phyloP scores from a whole-genome alignment of 2,888 invertebrate genomes.

The Plagiodera versicolora region DNA sequence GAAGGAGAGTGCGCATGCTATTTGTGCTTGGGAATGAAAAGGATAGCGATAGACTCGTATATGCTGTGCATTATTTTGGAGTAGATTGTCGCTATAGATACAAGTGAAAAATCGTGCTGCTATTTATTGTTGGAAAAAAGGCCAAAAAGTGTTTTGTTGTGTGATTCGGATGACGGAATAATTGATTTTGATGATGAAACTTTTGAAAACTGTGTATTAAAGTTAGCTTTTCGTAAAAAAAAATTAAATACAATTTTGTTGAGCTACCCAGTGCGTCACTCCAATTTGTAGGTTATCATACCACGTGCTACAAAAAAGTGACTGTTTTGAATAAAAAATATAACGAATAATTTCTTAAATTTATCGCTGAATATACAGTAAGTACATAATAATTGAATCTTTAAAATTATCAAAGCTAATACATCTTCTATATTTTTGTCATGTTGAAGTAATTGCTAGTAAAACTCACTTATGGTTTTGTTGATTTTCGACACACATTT shows the following conservation, averaged over 20 bases:
- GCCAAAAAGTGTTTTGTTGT: conserved; percentile 7
- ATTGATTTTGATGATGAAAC: conserved; percentile 26
- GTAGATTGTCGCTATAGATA: conserved; percentile 10
- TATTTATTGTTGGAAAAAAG: conserved; percentile 9
- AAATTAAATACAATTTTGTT: conserved; percentile 22
- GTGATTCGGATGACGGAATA: conserved; percentile 6
- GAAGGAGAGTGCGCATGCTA: conserved; percentile 5
- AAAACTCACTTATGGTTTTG: conserved; percentile 15
- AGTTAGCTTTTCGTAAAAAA: conserved; percentile 27
- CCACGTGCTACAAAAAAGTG: conserved; percentile 30
- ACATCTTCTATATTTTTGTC: conserved; percentile 5
- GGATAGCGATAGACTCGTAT: conserved; percentile 11
- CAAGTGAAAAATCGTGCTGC: background rate
- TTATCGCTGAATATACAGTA: conserved; percentile 25
- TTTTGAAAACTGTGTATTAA: conserved; percentile 20
- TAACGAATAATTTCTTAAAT: conserved; percentile 26
- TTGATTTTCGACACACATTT: conserved; percentile 10
- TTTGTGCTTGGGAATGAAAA: conserved; percentile 3
- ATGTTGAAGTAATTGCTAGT: conserved; percentile 12
- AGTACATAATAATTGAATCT: conserved; percentile 25
- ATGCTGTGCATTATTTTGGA: background rate
- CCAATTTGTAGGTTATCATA: conserved; percentile 28
- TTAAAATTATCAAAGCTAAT: conserved; percentile 17
- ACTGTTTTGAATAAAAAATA: conserved; percentile 27
- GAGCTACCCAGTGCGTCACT: conserved; percentile 22